Evolutionary conservation across 2,113 vertebrate species (phyloP).

Genomic region (Antigone vipio): DNA sequence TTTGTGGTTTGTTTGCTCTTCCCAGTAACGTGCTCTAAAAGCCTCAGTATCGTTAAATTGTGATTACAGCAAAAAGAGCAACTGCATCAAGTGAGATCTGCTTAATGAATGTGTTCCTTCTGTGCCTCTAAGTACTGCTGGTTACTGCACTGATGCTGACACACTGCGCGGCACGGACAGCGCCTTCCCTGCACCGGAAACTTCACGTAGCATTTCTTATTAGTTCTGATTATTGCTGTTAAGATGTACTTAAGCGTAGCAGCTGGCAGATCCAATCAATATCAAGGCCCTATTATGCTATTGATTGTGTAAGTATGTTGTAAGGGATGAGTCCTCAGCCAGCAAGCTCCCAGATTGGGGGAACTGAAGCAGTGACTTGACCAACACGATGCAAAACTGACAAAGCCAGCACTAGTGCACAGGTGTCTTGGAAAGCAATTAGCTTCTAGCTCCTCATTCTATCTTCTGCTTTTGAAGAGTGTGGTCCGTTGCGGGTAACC

Average conservation of each 20-base stretch:
- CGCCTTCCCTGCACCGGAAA: neutral
- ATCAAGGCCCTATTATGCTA: neutral
- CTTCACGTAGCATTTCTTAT: neutral
- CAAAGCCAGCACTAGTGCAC: neutral
- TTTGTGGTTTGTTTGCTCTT: neutral
- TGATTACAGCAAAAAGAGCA: neutral
- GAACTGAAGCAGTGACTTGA: neutral
- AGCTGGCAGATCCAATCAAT: neutral
- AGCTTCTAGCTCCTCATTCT: neutral
- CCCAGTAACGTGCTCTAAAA: neutral
- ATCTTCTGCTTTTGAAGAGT: neutral
- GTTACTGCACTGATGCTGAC: neutral
- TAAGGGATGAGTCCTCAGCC: neutral
- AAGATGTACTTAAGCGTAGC: neutral
- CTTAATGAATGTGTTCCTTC: neutral
- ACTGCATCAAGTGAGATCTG: neutral
- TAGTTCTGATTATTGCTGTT: neutral
- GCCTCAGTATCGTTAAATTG: neutral
- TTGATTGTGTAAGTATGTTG: neutral
- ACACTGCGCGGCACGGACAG: neutral
- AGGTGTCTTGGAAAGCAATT: neutral
- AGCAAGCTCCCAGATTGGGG: accelerated
- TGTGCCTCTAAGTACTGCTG: neutral
- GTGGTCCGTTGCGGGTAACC: neutral
- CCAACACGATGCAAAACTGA: neutral